phyloP scores from a whole-genome alignment of 2,888 invertebrate genomes.

The Taenaris catops region DNA sequence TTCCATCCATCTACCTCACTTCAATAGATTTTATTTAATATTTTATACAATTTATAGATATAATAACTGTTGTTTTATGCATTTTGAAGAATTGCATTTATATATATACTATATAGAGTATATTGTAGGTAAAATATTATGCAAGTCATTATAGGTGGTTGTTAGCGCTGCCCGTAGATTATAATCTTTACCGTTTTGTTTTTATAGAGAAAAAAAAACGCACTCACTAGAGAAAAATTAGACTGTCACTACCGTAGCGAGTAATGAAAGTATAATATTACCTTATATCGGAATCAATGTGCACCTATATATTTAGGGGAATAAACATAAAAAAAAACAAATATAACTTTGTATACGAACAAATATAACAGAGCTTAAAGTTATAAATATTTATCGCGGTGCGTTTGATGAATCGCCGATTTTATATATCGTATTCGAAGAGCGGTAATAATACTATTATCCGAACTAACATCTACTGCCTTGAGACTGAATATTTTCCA shows the following conservation, averaged over 20 bases:
- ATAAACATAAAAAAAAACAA: no score
- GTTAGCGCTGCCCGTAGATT: conserved; percentile 69
- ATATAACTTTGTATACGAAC: conserved; percentile 77
- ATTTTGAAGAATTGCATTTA: conserved; percentile 80
- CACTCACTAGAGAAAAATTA: conserved; percentile 63
- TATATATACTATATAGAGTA: conserved; percentile 76
- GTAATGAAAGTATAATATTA: conserved; percentile 35
- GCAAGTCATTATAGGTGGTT: conserved; percentile 67
- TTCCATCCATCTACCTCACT: conserved; percentile 88
- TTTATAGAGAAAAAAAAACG: conserved; percentile 47
- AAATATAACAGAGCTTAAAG: conserved; percentile 75
- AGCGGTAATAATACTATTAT: conserved; percentile 13
- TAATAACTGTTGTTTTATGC: conserved; percentile 79
- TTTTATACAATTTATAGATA: conserved; percentile 80
- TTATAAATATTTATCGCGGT: conserved; percentile 50
- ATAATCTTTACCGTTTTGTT: conserved; percentile 38
- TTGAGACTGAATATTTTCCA: conserved; percentile 64
- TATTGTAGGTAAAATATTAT: conserved; percentile 74
- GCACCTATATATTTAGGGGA: conserved; percentile 46
- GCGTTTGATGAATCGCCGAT: conserved; percentile 43
- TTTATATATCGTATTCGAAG: conserved; percentile 21
- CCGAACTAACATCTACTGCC: conserved; percentile 37
- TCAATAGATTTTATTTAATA: conserved; percentile 81
- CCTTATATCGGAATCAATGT: conserved; percentile 42
- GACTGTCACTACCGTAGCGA: conserved; percentile 54